These are phyloP conservation scores for Hydrolagus colliei DNA, from an alignment of 2,797 vertebrate genomes.

Conservation along the genomic window DNA sequence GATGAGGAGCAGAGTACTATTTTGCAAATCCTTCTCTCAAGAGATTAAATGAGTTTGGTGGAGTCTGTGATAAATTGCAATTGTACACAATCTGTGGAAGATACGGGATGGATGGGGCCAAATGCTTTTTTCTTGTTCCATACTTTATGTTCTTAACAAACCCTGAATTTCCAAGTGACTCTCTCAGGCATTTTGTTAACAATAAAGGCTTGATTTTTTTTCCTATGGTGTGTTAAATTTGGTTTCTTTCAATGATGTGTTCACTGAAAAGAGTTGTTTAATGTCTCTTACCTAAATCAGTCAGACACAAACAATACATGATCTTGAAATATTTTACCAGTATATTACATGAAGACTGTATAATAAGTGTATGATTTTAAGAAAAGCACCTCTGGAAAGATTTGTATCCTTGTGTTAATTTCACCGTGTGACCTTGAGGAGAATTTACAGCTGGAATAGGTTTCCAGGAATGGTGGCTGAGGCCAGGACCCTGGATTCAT, in stretches of 20 bases:
- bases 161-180: conserved; percentile 14
- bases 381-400: not conserved
- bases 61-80: not conserved
- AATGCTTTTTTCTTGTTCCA: not conserved
- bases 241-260: conserved; percentile 15
- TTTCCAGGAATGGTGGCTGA: too few species aligned
- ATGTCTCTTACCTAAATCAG: conserved; percentile 1
- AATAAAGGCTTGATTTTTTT: not conserved
- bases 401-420: not conserved
- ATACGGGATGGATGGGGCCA: not conserved
- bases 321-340: not conserved
- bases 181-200: not conserved
- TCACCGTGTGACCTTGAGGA: not conserved
- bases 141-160: not conserved
- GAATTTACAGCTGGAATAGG: too few species aligned
- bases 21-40: not conserved
- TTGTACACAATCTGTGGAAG: not conserved
- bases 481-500: too few species aligned
- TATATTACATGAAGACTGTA: conserved; percentile 4
- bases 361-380: conserved; percentile 22
- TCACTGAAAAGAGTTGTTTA: conserved; percentile 8
- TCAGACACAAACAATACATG: not conserved
- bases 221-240: conserved; percentile 5
- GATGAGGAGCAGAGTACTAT: not conserved
- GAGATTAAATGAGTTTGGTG: not conserved